These are phyloP conservation scores for Eurystomus glaucurus DNA, from an alignment of 2,797 vertebrate species.

Conservation along the genomic window DNA sequence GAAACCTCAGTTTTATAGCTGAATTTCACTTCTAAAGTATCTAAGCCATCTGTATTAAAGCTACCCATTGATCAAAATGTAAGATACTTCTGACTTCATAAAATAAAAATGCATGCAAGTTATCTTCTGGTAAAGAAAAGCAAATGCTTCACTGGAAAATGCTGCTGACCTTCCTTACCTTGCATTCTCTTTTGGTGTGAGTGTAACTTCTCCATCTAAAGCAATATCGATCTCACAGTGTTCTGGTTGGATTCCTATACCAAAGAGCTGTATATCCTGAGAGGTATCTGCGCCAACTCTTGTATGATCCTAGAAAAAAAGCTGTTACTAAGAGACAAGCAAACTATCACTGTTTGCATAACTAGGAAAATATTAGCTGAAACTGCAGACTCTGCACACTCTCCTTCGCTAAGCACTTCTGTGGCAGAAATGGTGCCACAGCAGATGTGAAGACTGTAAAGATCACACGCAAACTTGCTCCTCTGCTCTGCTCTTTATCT, in stretches of 20 bases:
- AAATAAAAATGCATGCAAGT: neutral
- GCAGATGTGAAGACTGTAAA: neutral
- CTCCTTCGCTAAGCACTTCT: neutral
- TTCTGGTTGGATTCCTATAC: conserved; percentile 96
- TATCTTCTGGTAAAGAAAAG: neutral
- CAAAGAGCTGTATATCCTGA: conserved; percentile 98
- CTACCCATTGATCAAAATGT: neutral
- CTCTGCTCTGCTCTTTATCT: neutral
- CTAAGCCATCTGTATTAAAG: neutral
- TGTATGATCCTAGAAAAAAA: conserved; percentile 89
- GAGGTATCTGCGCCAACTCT: conserved; percentile 95
- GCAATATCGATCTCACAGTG: conserved; percentile 94
- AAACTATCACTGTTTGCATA: neutral
- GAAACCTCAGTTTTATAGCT: neutral
- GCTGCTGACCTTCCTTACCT: conserved; percentile 83
- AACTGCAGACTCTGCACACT: neutral
- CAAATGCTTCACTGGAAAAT: neutral
- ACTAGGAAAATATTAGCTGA: conserved; percentile 16
- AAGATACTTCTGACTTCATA: neutral
- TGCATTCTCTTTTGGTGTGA: conserved; percentile 92
- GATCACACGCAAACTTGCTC: neutral
- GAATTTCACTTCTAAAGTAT: neutral
- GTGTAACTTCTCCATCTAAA: conserved; percentile 91
- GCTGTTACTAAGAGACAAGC: conserved; percentile 22
- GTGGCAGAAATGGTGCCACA: neutral